Percentiles rank a stretch among this genome's conserved stretches.
Evolutionary conservation across 2,113 vertebrate species (phyloP).

Genomic region (Uropsilus gracilis): DNA sequence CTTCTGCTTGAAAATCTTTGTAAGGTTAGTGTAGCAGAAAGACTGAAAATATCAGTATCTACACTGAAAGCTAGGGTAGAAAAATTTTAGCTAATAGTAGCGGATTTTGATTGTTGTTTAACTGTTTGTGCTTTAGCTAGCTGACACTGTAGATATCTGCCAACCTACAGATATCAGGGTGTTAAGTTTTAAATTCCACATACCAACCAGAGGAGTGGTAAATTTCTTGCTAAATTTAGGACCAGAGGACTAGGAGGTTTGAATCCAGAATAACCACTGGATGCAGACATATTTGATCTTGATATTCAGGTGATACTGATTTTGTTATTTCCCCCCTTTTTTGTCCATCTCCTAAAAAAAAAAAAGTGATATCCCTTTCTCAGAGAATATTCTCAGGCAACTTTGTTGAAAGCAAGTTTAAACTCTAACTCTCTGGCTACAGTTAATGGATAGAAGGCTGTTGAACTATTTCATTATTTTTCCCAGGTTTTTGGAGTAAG

Average conservation of each 20-base stretch:
- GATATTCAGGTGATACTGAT: not conserved
- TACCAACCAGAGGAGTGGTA: not conserved
- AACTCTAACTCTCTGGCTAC: not conserved
- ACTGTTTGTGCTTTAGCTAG: not conserved
- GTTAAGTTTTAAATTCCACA: not conserved
- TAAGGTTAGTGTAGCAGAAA: not conserved
- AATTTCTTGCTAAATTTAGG: not conserved
- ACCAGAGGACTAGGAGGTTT: not conserved
- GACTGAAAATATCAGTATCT: not conserved
- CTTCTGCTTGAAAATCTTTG: not conserved
- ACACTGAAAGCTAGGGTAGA: not conserved
- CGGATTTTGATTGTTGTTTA: not conserved
- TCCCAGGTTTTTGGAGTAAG: not conserved
- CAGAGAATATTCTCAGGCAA: not conserved
- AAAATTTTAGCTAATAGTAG: not conserved
- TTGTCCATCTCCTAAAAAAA: not conserved
- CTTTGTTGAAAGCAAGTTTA: not conserved
- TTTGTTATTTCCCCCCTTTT: not conserved
- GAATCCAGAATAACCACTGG: not conserved
- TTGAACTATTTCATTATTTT: not conserved
- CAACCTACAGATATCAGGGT: not conserved
- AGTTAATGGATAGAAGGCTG: not conserved
- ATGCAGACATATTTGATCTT: not conserved
- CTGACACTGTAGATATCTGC: not conserved
- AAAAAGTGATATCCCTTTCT: not conserved